These are phyloP conservation scores for Eclectus roratus DNA, from an alignment of 2,113 vertebrate genomes.

Conservation along the genomic window DNA sequence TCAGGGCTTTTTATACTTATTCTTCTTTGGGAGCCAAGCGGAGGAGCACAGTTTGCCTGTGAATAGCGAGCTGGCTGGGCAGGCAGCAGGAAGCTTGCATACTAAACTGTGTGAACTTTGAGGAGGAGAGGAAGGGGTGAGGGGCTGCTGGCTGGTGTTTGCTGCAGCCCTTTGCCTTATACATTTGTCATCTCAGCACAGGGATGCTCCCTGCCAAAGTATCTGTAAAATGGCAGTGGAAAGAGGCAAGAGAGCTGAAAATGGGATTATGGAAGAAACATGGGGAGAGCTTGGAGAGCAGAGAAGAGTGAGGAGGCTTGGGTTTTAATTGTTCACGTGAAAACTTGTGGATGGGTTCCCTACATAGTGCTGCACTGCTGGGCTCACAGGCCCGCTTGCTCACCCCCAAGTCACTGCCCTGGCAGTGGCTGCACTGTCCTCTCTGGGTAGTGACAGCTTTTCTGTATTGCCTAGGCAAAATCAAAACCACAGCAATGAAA, in stretches of 20 bases:
- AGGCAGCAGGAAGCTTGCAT: constrained; percentile 40
- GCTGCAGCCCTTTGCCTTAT: not conserved
- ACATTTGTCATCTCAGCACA: not conserved
- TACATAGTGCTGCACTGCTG: rapidly evolving
- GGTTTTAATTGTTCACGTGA: not conserved
- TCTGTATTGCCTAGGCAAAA: not conserved
- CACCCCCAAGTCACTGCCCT: not conserved
- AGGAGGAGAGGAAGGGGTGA: not conserved
- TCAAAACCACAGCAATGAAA: not conserved
- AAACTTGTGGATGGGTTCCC: not conserved
- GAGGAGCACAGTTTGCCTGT: constrained; percentile 33
- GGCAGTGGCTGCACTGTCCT: rapidly evolving
- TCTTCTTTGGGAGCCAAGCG: not conserved
- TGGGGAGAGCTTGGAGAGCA: rapidly evolving
- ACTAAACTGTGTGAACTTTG: constrained; percentile 25
- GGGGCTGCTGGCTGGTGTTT: not conserved
- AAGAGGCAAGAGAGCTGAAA: not conserved
- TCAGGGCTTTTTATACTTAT: constrained; percentile 46
- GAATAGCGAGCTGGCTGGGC: constrained; percentile 46
- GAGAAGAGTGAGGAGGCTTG: not conserved
- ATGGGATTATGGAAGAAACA: not conserved
- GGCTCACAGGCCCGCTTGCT: rapidly evolving
- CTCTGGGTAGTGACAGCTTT: not conserved
- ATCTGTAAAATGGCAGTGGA: not conserved
- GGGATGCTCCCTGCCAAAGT: not conserved